Base-by-base conservation (phyloP, 1,140 invertebrate genomes). In the Gonioctena quinquepunctata region DNA sequence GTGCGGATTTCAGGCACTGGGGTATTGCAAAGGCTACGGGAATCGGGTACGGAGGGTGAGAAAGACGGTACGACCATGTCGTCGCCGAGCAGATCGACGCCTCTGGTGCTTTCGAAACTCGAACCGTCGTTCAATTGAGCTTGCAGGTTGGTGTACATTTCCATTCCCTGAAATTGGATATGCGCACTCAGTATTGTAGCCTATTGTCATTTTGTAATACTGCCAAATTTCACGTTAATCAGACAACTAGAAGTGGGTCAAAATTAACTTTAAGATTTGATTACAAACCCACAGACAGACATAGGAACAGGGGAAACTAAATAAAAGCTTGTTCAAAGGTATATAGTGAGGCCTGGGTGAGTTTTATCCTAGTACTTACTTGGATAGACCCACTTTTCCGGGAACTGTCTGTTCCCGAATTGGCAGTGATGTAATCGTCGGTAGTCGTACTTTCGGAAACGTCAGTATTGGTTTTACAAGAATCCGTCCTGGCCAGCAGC, bases 371-470 rank as follows among this genome's bases (percentile, higher is more conserved):
- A n/a, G n/a, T n/a, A 63, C 28, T 67, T 71, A 78, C 77, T 66
- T 74, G 87, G 81, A 72, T 85, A 0, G 81, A 81, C 28, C 76
- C 78, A 71, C 83, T 87, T 57, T 84, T 84, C 25, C 83, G 83
- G 1, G 87, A 87, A 70, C 86, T 88, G 76, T 87, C 86, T 18
- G 86, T 88, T 67, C 72, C 92, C 26, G 93, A 94, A 82, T 91
- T 94, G 80, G 94, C 94, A 77, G 94, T 95, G 69, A 93, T 90
- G 82, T 95, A 96, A 80, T 95, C 94, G 79, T 95, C 93, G 22
- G 93, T 95, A 18, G 92, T 93, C 65, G 93, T 94, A 70, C 90
- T 90, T 84, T 95, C 93, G 6, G 92, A 94, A 19, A 93, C 86
- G 81, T 94, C 92, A 3, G 89, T 92, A 79, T 91, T 92, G 1